Evolutionary conservation across 2,888 invertebrate species (phyloP).

Genomic region (Eupithecia abbreviata): DNA sequence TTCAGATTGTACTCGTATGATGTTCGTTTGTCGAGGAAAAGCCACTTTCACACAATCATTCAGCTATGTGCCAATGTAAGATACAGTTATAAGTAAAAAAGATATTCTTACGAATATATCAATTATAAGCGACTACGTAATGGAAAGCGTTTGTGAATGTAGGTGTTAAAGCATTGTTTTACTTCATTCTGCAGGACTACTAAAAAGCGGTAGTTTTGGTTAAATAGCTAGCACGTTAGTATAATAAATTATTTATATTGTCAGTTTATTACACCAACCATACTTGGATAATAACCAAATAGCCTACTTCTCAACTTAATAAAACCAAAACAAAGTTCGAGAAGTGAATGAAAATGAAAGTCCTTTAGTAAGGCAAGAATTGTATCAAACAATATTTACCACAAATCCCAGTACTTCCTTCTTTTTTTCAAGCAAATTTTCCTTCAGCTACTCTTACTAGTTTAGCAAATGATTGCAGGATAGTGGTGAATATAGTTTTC

Average conservation of each 20-base stretch:
- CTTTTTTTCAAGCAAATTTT: neutral
- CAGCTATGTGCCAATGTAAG: slow-evolving; percentile 68
- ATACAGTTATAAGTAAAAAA: slow-evolving; percentile 10
- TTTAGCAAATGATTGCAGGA: neutral
- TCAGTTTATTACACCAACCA: neutral
- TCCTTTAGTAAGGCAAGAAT: no score
- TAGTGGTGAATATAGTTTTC: neutral
- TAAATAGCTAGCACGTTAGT: neutral
- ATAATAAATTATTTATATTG: neutral
- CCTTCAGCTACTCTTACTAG: neutral
- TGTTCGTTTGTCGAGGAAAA: slow-evolving; percentile 77
- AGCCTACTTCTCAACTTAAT: neutral
- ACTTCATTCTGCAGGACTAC: neutral
- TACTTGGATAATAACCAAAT: neutral
- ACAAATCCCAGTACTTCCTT: neutral
- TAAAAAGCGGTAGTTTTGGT: neutral
- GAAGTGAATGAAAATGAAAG: neutral
- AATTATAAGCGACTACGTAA: neutral
- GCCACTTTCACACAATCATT: slow-evolving; percentile 80
- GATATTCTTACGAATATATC: neutral
- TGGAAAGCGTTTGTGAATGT: neutral
- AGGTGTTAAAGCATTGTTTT: neutral
- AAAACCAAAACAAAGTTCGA: neutral
- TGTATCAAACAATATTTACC: neutral
- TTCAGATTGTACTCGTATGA: slow-evolving; percentile 31